Evolutionary conservation across 2,888 invertebrate species (phyloP), one percentile per base, ranked within the genome.

Genomic region (Parnassius glacialis): DNA sequence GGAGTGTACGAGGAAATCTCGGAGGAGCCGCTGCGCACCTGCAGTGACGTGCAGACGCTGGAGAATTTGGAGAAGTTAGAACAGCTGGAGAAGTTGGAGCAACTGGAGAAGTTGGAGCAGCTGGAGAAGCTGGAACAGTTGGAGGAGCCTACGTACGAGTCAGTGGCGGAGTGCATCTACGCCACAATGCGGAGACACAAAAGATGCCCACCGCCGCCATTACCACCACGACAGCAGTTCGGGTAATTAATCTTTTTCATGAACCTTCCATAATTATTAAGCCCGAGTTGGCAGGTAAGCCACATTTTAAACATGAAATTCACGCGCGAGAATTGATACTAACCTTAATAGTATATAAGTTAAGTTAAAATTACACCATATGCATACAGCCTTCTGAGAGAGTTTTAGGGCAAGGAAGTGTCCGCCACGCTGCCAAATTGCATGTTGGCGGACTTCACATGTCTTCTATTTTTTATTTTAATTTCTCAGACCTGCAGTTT

Each of bases 1-100:
- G 95, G 94, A 52, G 93, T 94, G 68, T 95, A 95, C 79, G 95
- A 95, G 74, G 95, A 95, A 83, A 95, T 95, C 66, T 81, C 92
- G 1, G 94, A 94, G 60, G 70, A 78, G 65, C 81, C 84, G n/a
- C 64, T 12, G 52, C 48, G 41, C 20, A 54, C 57, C 16, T 48
- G 13, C 13, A 52, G 25, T 5, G 51, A 11, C 1, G 52, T 12
- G 42, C 25, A n/a, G 0, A 11, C 48, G 34, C 5, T 34, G 61
- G 16, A 45, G 56, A 43, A n/a, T 10, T 44, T 34, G 5, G 34
- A 9, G 13, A 16, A 9, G 48, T 16, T 7, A 25, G 20, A 50
- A 9, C 7, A 13, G n/a, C 50, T 34, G 5, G 34, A 9, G 13
- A 16, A 9, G 48, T 16, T 7, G 51, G 20, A 50, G 11, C 7